phyloP scores from a whole-genome alignment of 2,888 invertebrate genomes.

The Abrostola triplasia region DNA sequence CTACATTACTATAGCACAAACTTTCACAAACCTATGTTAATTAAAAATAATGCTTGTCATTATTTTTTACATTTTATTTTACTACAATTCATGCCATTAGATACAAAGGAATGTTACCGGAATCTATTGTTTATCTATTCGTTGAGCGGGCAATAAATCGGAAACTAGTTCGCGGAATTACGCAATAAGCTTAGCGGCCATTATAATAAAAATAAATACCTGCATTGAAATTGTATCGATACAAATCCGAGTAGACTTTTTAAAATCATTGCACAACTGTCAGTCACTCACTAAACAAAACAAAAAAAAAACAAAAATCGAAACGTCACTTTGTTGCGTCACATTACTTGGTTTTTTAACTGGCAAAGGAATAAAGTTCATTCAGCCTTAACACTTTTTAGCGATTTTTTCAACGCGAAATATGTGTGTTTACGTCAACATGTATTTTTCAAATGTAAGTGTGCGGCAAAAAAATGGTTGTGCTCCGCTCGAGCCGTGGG shows the following conservation, averaged over 20 bases:
- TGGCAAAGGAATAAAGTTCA: constrained; percentile 33
- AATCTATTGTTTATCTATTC: constrained; percentile 57
- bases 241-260: constrained; percentile 58
- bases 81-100: constrained; percentile 30
- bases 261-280: constrained; percentile 70
- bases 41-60: not conserved
- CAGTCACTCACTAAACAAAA: constrained; percentile 56
- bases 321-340: constrained; percentile 47
- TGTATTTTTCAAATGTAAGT: constrained; percentile 86
- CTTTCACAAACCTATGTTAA: constrained; percentile 1
- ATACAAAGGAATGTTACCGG: constrained; percentile 49
- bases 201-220: constrained; percentile 66
- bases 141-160: constrained; percentile 51
- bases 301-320: constrained; percentile 32
- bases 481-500: constrained; percentile 80
- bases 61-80: constrained; percentile 36
- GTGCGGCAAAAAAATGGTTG: constrained; percentile 84
- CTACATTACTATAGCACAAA: not conserved
- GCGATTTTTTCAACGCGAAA: constrained; percentile 70
- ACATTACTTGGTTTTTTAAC: constrained; percentile 39
- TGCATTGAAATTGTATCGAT: constrained; percentile 75
- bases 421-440: constrained; percentile 86
- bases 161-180: constrained; percentile 56
- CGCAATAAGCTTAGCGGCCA: constrained; percentile 45
- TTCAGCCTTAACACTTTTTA: constrained; percentile 30